Base-by-base conservation (phyloP, 2,888 invertebrate genomes). In the Melinopterus prodromus region DNA sequence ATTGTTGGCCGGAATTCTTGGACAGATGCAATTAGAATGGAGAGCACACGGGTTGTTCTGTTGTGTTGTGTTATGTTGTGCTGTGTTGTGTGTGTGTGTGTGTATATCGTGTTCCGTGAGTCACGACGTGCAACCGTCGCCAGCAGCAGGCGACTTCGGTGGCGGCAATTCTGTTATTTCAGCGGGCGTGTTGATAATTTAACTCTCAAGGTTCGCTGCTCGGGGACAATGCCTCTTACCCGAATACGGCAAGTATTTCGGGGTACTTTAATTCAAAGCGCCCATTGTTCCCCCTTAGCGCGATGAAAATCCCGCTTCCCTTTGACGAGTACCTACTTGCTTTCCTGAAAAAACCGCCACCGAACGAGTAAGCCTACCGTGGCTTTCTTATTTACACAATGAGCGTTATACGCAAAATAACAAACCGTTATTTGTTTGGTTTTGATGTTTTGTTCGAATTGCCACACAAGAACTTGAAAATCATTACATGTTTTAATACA, bases 1-100 rank as follows among this genome's bases (percentile, higher is more conserved):
- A 53, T 53, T 53, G 53, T 53, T 53, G 53, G 53, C 53, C 53
- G 12, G 53, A 53, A 53, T 53, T 53, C 53, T 53, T 53, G 53
- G 53, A 53, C 53, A 53, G 53, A 53, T 53, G 53, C 53, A 53
- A 53, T 53, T 53, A 53, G 53, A 53, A 53, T 53, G 53, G 53
- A 53, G 53, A 53, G 53, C 53, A 53, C 53, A 53, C 9, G 53
- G 53, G 53, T 53, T 53, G 53, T 53, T 53, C 26, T 26, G 26
- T 26, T 26, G 26, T 26, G 26, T 26, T 26, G 26, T 26, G 26
- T 26, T 26, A n/a, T n/a, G n/a, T n/a, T n/a, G n/a, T n/a, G n/a
- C n/a, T n/a, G n/a, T n/a, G n/a, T n/a, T n/a, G n/a, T n/a, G 38
- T 38, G 12, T 53, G 53, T 53, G 53, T 53, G 12, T 53, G 26